Evolutionary conservation across 2,888 invertebrate genomes (phyloP), one percentile per base, ranked within the genome.

Genomic region (Rotaria sp.): DNA sequence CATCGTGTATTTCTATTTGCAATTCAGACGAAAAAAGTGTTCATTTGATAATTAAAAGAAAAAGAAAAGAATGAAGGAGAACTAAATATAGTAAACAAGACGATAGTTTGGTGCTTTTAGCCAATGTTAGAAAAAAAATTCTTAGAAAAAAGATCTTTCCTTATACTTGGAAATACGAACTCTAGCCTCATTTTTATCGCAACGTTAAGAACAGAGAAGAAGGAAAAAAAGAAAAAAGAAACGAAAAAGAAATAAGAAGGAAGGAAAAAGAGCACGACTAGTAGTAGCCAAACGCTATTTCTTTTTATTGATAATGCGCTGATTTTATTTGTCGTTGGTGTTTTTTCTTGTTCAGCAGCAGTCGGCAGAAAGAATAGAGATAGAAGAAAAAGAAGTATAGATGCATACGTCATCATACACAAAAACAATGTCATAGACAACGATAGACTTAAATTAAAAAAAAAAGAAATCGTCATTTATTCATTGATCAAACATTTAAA

Each of bases 291-390:
- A 67, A 35, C 67, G 67, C 15, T 35, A 67, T 67, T 67, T 67
- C 67, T 67, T 30, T 67, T 67, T 67, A 67, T 67, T 67, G 30
- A 67, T 67, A 67, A 67, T 67, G 30, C 67, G 30, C 10, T 30
- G 30, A 35, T 35, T 67, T 59, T 67, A 15, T 35, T 67, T 67
- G 21, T 67, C 67, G 18, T 35, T 30, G 30, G 35, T 67, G 67
- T 67, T 67, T 67, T 67, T 67, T 50, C 13, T 67, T 67, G 67
- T 67, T 67, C 67, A 67, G 30, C 35, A 67, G n/a, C n/a, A 50
- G 57, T 67, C 67, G 35, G 18, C 67, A 67, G 67, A 35, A 35
- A 67, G 35, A 67, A n/a, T 30, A 30, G 4, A 35, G 67, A 30
- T 30, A 67, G 67, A 67, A 35, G 35, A 67, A 67, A 30, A 67